Base-by-base conservation (phyloP, 2,888 invertebrate genomes). In the Glaucopsyche alexis region DNA sequence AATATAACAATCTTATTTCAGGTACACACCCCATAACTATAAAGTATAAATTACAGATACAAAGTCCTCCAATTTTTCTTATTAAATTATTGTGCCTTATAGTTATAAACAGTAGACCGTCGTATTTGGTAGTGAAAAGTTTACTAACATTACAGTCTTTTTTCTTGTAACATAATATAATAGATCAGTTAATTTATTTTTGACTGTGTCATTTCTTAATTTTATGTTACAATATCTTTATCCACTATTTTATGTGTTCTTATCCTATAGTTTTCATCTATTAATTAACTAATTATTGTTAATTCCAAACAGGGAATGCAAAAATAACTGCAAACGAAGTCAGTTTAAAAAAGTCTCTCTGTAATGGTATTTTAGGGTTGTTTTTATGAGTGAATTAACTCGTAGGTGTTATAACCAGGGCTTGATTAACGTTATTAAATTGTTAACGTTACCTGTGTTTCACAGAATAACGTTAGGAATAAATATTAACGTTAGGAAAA, bases 21-120 rank as follows among this genome's bases (percentile, higher is more conserved):
- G 65, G 66, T 66, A 72, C 72, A 11, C 11, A 66, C 38, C 40
- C 49, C 66, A 65, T 40, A 64, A 65, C 60, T 16, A 55, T 45
- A 60, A n/a, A 60, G 8, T 50, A 47, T 13, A 47, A 60, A 29
- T 38, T 60, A 38, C 19, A 55, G 55, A 60, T 60, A 13, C 29
- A 29, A 60, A 29, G 29, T 9, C 11, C 60, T 60, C 29, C 29
- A 60, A 60, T 29, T 60, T 60, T 60, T 9, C 29, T 60, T 60
- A 60, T 38, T 13, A 60, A 60, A 55, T 29, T 29, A 55, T 29
- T 29, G 29, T 60, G 60, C 29, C 29, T 60, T 14, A 60, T 14
- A 60, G 13, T 14, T 14, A 29, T 2, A 4, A 29, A 29, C 4
- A 29, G 29, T 29, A 29, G 29, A 29, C 29, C 29, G 29, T 38